A percentile compares a stretch with the other conserved stretches of the same genome.
phyloP scores from a whole-genome alignment of 2,797 vertebrate genomes.

The Anguilla obscura region DNA sequence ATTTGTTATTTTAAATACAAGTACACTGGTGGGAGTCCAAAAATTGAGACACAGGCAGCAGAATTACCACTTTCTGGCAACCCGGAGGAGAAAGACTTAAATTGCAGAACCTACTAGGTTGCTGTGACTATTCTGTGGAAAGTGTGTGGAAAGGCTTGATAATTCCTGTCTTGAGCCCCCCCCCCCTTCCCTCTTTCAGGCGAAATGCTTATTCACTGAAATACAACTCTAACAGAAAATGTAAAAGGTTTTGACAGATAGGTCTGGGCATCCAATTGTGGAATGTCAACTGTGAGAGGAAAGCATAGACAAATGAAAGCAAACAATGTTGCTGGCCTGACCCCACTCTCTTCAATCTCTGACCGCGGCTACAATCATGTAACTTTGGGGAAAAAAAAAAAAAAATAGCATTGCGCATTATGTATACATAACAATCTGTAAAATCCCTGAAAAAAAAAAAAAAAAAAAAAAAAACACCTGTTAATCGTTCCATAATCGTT shows the following conservation, averaged over 20 bases:
- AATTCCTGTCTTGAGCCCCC: constrained; percentile 12
- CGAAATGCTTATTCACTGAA: constrained; percentile 22
- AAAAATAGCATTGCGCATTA: neutral
- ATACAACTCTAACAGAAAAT: constrained; percentile 3
- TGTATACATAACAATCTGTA: neutral
- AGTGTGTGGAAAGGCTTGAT: neutral
- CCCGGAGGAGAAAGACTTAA: neutral
- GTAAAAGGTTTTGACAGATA: constrained; percentile 3
- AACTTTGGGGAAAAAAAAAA: neutral
- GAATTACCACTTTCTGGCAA: neutral
- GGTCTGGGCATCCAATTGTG: constrained; percentile 13
- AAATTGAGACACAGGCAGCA: neutral
- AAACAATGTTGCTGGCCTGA: neutral
- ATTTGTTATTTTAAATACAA: constrained; percentile 12
- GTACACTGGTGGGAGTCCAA: neutral
- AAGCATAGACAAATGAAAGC: neutral
- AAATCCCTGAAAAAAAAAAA: neutral
- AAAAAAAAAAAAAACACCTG: neutral
- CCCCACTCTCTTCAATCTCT: neutral
- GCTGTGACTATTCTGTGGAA: neutral
- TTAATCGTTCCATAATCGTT: neutral
- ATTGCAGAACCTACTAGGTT: neutral
- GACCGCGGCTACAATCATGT: neutral
- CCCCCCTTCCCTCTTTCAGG: neutral
- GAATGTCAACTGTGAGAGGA: neutral